These are phyloP conservation scores for Sthenelais limicola DNA, from an alignment of 2,888 invertebrate species.

Conservation along the genomic window DNA sequence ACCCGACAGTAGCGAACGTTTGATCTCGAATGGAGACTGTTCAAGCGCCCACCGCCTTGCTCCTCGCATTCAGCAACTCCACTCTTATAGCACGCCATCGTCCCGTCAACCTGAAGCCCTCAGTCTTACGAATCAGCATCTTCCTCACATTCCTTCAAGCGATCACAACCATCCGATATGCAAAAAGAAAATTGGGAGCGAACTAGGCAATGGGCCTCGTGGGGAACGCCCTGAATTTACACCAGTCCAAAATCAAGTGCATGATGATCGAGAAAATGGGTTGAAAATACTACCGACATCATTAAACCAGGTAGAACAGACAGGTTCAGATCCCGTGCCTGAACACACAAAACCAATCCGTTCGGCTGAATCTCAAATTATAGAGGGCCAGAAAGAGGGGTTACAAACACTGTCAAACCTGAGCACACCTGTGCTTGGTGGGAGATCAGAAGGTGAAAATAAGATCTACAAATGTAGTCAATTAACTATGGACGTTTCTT, in stretches of 20 bases:
- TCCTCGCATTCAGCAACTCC: conserved; percentile 21
- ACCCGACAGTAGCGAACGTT: no score
- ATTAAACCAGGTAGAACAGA: no score
- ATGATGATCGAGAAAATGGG: no score
- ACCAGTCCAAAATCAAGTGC: background rate
- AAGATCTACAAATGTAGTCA: no score
- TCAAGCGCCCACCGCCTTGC: background rate
- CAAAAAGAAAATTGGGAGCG: no score
- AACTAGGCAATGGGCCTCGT: background rate
- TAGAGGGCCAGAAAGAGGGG: background rate
- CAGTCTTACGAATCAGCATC: background rate
- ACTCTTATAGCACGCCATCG: conserved; percentile 22
- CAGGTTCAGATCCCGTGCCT: no score
- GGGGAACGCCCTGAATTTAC: background rate
- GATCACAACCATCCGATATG: no score
- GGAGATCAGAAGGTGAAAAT: no score
- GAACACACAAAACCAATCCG: no score
- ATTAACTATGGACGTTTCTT: background rate
- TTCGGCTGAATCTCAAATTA: no score
- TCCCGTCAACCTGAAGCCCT: background rate
- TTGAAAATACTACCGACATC: background rate
- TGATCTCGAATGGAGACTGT: no score
- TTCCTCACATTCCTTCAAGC: background rate
- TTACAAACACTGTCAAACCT: background rate
- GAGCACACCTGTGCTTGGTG: background rate